Percentiles rank a stretch among this genome's conserved stretches.
Evolutionary conservation across 2,888 invertebrate genomes (phyloP).

Genomic region (Drosophila conformis): DNA sequence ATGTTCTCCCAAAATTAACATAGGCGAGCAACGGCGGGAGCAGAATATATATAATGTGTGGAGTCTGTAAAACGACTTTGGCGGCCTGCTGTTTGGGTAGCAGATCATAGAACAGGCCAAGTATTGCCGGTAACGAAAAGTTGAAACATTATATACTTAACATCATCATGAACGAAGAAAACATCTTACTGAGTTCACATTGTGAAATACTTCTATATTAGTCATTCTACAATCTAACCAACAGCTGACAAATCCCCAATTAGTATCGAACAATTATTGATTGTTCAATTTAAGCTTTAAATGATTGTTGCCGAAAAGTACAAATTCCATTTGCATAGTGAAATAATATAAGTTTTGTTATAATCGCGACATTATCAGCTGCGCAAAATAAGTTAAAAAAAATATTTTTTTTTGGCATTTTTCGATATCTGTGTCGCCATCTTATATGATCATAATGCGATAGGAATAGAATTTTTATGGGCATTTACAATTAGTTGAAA

Average conservation of each 20-base stretch:
- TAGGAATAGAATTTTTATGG: conserved; percentile 9
- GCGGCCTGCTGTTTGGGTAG: neutral
- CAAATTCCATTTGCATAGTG: neutral
- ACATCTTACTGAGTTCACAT: neutral
- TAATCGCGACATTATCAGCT: neutral
- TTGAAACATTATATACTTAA: neutral
- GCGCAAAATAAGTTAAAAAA: neutral
- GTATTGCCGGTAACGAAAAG: neutral
- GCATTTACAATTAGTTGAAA: conserved; percentile 4
- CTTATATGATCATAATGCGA: conserved; percentile 10
- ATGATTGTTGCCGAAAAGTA: neutral
- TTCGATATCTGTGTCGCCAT: neutral
- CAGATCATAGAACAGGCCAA: neutral
- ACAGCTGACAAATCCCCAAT: neutral
- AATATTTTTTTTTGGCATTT: neutral
- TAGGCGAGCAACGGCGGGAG: conserved; percentile 14
- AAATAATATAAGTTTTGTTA: neutral
- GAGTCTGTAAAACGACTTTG: neutral
- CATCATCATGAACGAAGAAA: neutral
- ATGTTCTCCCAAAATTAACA: conserved; percentile 41
- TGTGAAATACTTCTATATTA: conserved; percentile 31
- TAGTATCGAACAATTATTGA: neutral
- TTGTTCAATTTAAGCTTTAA: neutral
- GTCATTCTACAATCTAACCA: conserved; percentile 12
- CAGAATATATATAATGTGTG: conserved; percentile 6